Base-by-base conservation (phyloP, 2,797 vertebrate species). In the Schizopygopsis pylzovi region DNA sequence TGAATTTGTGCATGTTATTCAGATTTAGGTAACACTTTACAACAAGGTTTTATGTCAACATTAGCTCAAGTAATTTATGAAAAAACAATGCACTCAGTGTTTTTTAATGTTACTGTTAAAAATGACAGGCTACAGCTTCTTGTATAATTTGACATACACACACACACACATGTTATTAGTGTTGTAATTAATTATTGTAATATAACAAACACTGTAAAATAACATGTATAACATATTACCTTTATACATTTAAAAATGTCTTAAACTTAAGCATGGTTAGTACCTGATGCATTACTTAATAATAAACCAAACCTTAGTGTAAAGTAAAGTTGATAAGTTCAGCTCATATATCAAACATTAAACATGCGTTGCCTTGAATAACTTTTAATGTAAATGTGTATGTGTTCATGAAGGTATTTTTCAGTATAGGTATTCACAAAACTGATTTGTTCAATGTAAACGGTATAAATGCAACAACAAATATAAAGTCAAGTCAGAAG, bases 401-500 rank as follows among this genome's bases (percentile, higher is more conserved):
- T 15, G 4, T 54, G 75, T 3, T 72, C 7, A 37, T 39, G 6
- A 77, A 88, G 87, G 43, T 87, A 0, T 68, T 67, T 20, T 4
- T 1, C 13, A 80, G 76, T 39, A 1, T 3, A 3, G 1, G 5
- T 4, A n/a, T 20, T 15, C 5, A 54, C 7, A 39, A 54, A 54
- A 67, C 33, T 3, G 15, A 28, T n/a, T 28, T 6, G 37, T 5
- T 5, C 15, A 79, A 63, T 2, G 1, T 1, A 20, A 10, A 6
- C 25, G 3, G 6, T 1, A 0, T 0, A 1, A 20, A 9, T 1
- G 8, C 4, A 4, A 8, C n/a, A 63, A 37, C 2, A 28, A 75
- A 45, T 15, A 33, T 28, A 4, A 28, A 4, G 33, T 33, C 33
- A 54, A 77, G 52, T 15, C 41, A 28, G n/a, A 28, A 72, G 10